phyloP scores from a whole-genome alignment of 2,797 vertebrate genomes.

The Poeciliopsis infans region DNA sequence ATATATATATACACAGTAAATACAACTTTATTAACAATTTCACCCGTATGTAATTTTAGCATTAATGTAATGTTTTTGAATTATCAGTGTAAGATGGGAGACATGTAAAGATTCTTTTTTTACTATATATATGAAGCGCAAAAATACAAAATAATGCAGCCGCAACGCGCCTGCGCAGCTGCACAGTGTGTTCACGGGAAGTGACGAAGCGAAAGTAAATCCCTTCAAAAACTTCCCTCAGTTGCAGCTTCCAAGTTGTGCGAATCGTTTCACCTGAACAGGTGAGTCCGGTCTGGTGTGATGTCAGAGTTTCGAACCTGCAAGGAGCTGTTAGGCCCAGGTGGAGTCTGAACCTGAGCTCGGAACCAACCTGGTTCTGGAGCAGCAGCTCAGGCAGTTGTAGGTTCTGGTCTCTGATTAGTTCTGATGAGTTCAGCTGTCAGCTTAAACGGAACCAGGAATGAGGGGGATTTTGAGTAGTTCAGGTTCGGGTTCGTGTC shows the following conservation, averaged over 20 bases:
- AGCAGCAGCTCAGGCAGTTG: not conserved
- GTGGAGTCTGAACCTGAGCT: not conserved
- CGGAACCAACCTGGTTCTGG: not conserved
- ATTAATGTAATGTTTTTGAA: too few species aligned
- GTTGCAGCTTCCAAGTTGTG: not conserved
- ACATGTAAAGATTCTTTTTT: too few species aligned
- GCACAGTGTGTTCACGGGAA: not conserved
- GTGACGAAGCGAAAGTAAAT: conserved; percentile 1
- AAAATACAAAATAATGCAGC: too few species aligned
- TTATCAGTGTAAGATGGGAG: too few species aligned
- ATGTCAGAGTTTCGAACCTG: not conserved
- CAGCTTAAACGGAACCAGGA: not conserved
- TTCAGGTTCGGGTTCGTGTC: too few species aligned
- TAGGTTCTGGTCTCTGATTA: not conserved
- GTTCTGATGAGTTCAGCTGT: not conserved
- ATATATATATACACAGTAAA: too few species aligned
- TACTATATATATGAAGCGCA: too few species aligned
- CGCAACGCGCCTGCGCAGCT: too few species aligned
- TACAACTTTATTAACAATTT: too few species aligned
- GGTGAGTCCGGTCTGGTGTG: not conserved
- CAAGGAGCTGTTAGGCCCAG: not conserved
- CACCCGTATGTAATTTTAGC: too few species aligned
- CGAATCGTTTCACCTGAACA: not conserved
- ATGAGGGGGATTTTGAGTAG: too few species aligned
- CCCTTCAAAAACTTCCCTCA: not conserved